Percentiles rank a stretch among this genome's conserved stretches.
Evolutionary conservation across 2,797 vertebrate genomes (phyloP).

Genomic region (Telmatherina bonti): DNA sequence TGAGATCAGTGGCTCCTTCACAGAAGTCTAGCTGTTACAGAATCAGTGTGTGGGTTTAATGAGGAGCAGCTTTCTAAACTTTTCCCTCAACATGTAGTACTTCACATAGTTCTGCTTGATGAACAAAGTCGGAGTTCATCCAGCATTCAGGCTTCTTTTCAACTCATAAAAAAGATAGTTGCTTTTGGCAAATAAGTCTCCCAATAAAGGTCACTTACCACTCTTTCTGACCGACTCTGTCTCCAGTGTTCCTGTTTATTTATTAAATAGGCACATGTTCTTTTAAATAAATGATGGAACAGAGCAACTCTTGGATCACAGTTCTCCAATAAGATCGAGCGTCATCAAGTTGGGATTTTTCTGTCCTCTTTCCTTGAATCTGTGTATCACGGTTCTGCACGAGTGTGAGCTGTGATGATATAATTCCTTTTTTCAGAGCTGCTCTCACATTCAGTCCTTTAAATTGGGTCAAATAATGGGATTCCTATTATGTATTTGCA

Average conservation of each 20-base stretch:
- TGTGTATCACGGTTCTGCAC: too few species aligned
- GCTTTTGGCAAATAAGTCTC: background rate
- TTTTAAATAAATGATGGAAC: slow-evolving; percentile 11
- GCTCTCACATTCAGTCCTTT: too few species aligned
- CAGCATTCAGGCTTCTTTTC: slow-evolving; percentile 18
- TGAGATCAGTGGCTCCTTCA: slow-evolving; percentile 28
- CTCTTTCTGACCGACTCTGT: background rate
- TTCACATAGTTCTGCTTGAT: slow-evolving; percentile 12
- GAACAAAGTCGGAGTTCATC: background rate
- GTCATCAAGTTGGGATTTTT: too few species aligned
- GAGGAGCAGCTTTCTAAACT: slow-evolving; percentile 13
- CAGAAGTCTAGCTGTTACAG: slow-evolving; percentile 11
- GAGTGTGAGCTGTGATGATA: too few species aligned
- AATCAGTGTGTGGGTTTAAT: slow-evolving; percentile 34
- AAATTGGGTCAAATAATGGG: too few species aligned
- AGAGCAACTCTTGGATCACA: slow-evolving; percentile 11
- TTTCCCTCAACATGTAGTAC: background rate
- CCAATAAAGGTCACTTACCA: background rate
- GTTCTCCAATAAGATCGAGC: too few species aligned
- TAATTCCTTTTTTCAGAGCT: too few species aligned
- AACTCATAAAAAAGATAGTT: slow-evolving; percentile 24
- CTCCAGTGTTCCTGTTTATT: slow-evolving; percentile 1
- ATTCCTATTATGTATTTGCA: too few species aligned
- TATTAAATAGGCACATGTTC: background rate
- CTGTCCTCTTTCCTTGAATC: too few species aligned